These are phyloP conservation scores for Brenthis ino DNA, from an alignment of 2,888 invertebrate species.

Conservation along the genomic window DNA sequence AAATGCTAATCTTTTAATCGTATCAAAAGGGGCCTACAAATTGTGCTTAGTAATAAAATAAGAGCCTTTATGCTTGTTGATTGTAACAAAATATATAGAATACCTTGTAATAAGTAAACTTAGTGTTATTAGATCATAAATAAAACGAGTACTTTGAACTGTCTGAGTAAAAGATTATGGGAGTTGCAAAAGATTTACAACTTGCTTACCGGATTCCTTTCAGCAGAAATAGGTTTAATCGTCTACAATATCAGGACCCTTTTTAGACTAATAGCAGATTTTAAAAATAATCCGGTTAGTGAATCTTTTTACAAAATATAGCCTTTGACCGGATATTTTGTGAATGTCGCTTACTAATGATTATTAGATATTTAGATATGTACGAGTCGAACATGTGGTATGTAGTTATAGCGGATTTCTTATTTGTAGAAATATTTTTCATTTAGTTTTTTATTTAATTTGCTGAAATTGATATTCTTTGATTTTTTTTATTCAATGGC, in stretches of 20 bases:
- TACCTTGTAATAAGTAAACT: constrained; percentile 25
- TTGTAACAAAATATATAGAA: constrained; percentile 23
- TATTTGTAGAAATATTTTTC: too few species aligned
- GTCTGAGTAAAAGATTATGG: constrained; percentile 32
- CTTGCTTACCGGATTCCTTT: constrained; percentile 31
- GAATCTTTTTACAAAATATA: constrained; percentile 5
- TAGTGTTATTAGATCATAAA: constrained; percentile 36
- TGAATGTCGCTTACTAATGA: too few species aligned
- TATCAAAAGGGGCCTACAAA: constrained; percentile 39
- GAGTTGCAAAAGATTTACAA: constrained; percentile 30
- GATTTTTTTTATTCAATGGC: too few species aligned
- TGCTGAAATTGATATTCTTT: too few species aligned
- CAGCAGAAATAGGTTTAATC: constrained; percentile 25
- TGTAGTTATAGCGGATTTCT: too few species aligned
- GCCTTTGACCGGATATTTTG: too few species aligned
- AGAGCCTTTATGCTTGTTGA: constrained; percentile 25
- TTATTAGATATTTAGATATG: too few species aligned
- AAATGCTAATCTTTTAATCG: constrained; percentile 40
- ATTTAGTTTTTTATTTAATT: too few species aligned
- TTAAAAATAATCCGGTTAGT: background rate
- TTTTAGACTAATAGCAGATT: constrained; percentile 1
- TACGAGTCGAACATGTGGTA: too few species aligned
- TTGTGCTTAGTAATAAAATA: constrained; percentile 37
- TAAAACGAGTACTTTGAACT: constrained; percentile 35
- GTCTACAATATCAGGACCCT: constrained; percentile 15